Evolutionary conservation across 2,888 invertebrate species (phyloP).

Genomic region (Gnatocerus cornutus): DNA sequence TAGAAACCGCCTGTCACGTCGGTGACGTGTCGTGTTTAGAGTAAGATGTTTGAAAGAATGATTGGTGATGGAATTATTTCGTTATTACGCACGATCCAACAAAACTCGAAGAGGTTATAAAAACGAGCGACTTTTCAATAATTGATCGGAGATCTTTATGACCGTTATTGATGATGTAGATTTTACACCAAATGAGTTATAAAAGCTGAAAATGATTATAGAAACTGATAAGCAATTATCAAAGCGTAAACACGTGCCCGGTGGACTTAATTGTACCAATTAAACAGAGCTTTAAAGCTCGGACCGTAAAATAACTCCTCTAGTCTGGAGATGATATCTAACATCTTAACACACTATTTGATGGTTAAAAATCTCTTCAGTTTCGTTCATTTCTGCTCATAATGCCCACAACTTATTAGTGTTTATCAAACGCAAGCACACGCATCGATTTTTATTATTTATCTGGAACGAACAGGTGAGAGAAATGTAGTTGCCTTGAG

Average conservation of each 20-base stretch:
- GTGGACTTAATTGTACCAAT: constrained; percentile 55
- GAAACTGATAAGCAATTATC: constrained; percentile 51
- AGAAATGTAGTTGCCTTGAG: constrained; percentile 50
- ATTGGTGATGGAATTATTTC: constrained; percentile 37
- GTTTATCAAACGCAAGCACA: constrained; percentile 27
- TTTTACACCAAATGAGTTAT: constrained; percentile 48
- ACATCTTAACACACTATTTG: constrained; percentile 6
- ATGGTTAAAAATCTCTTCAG: background rate
- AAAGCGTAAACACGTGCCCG: constrained; percentile 56
- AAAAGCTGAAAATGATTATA: constrained; percentile 50
- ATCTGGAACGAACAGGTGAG: constrained; percentile 50
- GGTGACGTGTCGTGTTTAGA: constrained; percentile 43
- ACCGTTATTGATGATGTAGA: constrained; percentile 54
- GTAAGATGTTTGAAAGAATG: constrained; percentile 44
- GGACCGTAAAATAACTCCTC: constrained; percentile 39
- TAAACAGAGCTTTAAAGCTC: constrained; percentile 52
- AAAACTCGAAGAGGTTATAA: constrained; percentile 26
- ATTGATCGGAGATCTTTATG: constrained; percentile 54
- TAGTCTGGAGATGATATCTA: constrained; percentile 32
- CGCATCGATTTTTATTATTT: constrained; percentile 47
- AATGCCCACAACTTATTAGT: background rate
- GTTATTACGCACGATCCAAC: constrained; percentile 40
- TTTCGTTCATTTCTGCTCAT: background rate
- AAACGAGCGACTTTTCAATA: constrained; percentile 46
- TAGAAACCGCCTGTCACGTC: constrained; percentile 46